phyloP scores from a whole-genome alignment of 2,113 vertebrate species.

The Cisticola juncidis region DNA sequence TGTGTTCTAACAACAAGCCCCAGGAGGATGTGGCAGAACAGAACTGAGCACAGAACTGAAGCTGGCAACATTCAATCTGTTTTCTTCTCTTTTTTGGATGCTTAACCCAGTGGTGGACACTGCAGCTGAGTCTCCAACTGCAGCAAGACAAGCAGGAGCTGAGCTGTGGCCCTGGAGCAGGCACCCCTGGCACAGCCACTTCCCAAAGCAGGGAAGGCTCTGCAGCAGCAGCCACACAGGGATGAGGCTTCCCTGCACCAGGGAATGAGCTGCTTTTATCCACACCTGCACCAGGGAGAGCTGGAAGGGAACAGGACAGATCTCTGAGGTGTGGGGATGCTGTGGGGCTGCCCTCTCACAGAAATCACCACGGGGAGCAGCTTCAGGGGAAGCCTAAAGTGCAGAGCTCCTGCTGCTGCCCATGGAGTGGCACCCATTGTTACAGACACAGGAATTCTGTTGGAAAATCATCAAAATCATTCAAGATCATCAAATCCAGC shows the following conservation, averaged over 20 bases:
- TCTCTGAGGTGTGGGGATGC: not conserved
- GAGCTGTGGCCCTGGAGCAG: not conserved
- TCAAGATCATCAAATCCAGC: not conserved
- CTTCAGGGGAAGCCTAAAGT: not conserved
- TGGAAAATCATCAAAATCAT: not conserved
- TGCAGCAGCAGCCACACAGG: not conserved
- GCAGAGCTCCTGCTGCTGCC: not conserved
- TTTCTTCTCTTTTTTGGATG: not conserved
- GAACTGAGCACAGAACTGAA: not conserved
- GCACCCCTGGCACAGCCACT: not conserved
- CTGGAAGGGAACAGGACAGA: not conserved
- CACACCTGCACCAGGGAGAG: not conserved
- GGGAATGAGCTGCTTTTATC: not conserved
- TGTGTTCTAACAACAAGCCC: not conserved
- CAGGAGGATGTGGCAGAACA: not conserved
- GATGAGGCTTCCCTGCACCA: not conserved
- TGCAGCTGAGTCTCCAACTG: not conserved
- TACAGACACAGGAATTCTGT: fast-evolving
- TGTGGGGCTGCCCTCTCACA: fast-evolving
- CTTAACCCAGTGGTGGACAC: not conserved
- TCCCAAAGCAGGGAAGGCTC: not conserved
- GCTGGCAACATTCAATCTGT: not conserved
- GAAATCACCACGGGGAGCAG: not conserved
- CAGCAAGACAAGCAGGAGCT: not conserved
- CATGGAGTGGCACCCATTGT: not conserved